A percentile compares a stretch with the other conserved stretches of the same genome.
Evolutionary conservation across 2,797 vertebrate species (phyloP).

Genomic region (Liasis olivaceus): DNA sequence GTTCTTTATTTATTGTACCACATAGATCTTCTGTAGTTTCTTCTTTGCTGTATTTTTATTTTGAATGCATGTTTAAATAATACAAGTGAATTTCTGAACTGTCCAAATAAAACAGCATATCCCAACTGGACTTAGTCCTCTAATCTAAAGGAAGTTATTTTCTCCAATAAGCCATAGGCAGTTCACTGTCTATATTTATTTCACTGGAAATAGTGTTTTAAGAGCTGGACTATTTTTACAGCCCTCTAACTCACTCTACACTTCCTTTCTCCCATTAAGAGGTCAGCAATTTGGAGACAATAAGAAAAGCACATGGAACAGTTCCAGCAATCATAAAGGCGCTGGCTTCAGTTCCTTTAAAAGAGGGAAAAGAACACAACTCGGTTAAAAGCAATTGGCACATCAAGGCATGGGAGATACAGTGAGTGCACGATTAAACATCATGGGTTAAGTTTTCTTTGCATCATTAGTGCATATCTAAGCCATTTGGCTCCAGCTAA

Average conservation of each 20-base stretch:
- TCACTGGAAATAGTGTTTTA: not conserved
- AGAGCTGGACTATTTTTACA: conserved; percentile 12
- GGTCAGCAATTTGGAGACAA: conserved; percentile 33
- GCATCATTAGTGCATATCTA: conserved; percentile 59
- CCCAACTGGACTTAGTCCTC: not conserved
- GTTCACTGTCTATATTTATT: not conserved
- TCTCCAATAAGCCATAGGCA: not conserved
- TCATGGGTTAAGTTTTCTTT: conserved; percentile 62
- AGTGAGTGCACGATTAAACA: conserved; percentile 59
- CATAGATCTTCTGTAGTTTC: not conserved
- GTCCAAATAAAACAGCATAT: not conserved
- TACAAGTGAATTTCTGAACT: not conserved
- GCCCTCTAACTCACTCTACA: conserved; percentile 17
- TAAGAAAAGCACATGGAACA: not conserved
- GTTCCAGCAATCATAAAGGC: conserved; percentile 29
- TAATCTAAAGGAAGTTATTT: not conserved
- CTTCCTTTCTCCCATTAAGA: conserved; percentile 3
- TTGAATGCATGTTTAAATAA: not conserved
- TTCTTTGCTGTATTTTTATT: not conserved
- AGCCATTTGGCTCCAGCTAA: conserved; percentile 54
- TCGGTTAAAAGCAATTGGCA: conserved; percentile 51
- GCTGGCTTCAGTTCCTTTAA: conserved; percentile 26
- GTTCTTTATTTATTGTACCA: not conserved
- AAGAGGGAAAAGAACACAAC: conserved; percentile 31
- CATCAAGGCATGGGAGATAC: conserved; percentile 55